These are phyloP conservation scores for Lochmaea crataegi DNA, from an alignment of 2,888 invertebrate genomes.

Conservation along the genomic window DNA sequence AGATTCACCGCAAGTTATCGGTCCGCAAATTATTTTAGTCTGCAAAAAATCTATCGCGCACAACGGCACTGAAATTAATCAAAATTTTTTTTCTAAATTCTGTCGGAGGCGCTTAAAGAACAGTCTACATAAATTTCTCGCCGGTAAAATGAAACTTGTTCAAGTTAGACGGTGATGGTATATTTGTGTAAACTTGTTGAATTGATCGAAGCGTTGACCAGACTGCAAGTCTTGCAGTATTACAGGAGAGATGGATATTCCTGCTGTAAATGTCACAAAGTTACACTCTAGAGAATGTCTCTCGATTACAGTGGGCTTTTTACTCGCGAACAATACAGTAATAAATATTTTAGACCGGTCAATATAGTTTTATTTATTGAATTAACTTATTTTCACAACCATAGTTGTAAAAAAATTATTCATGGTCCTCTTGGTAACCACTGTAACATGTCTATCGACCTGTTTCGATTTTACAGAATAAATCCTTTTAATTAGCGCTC, in stretches of 20 bases:
- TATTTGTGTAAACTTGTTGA: background rate
- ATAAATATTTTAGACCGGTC: constrained; percentile 7
- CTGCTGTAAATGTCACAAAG: constrained; percentile 23
- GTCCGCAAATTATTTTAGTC: constrained; percentile 11
- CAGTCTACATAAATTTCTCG: background rate
- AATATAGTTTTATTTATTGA: background rate
- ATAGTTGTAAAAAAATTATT: too few relatives aligned
- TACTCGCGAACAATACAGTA: constrained; percentile 10
- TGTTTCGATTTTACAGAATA: too few relatives aligned
- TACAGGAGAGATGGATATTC: constrained; percentile 20
- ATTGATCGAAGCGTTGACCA: constrained; percentile 11
- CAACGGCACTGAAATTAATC: constrained; percentile 1
- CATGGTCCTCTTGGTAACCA: too few relatives aligned
- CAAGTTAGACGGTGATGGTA: background rate
- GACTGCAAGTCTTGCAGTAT: constrained; percentile 38
- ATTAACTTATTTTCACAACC: background rate
- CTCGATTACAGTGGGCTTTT: constrained; percentile 8
- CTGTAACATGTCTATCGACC: too few relatives aligned
- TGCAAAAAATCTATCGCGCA: constrained; percentile 5
- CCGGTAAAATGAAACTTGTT: background rate
- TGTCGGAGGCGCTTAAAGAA: background rate
- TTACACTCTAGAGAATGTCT: background rate
- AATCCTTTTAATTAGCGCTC: too few relatives aligned
- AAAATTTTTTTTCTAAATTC: background rate
- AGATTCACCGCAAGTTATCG: constrained; percentile 14